Evolutionary conservation across 2,113 vertebrate genomes (phyloP), one percentile per base, ranked within the genome.

Genomic region (Aspiorhynchus laticeps): DNA sequence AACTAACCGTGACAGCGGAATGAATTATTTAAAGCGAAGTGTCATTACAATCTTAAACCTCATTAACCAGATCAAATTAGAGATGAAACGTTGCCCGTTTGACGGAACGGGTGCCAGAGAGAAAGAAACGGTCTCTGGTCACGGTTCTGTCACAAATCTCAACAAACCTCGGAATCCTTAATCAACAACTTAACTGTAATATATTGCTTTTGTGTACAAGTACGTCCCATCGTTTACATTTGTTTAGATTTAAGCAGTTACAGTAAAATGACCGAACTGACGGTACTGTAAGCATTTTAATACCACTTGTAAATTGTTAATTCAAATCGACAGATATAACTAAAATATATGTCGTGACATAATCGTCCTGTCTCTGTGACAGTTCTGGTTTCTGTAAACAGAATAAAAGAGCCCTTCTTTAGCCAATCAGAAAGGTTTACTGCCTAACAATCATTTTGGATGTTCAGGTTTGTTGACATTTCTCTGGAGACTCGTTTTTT

Each of bases 1-100:
- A 69, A 83, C 33, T 65, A 82, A 65, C 26, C 80, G 28, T 53
- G 43, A 71, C 63, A 51, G 63, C 26, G 41, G 43, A 46, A 83
- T 71, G 0, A 51, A 67, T 46, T 46, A 46, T 51, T 51, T 21
- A 51, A 15, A 14, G 21, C 17, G 5, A 71, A 83, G 28, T 48
- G n/a, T 15, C 26, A 69, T 69, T 69, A 15, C 38, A 82, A 48
- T 67, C 38, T 12, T 21, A 31, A 82, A 82, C 15, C 28, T 41
- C 41, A 65, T 31, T 65, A 46, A 31, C 7, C 38, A 48, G 12
- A 46, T 71, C 15, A 33, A 71, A 71, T 71, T 3, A 71, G 51
- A 51, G 63, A 53, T 36, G 41, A 71, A 67, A 12, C 80, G 80
- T 61, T 43, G 8, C 14, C 36, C n/a, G 59, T 24, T 71, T 33